These are phyloP conservation scores for Nineta flava DNA, from an alignment of 2,888 invertebrate species.

Conservation along the genomic window DNA sequence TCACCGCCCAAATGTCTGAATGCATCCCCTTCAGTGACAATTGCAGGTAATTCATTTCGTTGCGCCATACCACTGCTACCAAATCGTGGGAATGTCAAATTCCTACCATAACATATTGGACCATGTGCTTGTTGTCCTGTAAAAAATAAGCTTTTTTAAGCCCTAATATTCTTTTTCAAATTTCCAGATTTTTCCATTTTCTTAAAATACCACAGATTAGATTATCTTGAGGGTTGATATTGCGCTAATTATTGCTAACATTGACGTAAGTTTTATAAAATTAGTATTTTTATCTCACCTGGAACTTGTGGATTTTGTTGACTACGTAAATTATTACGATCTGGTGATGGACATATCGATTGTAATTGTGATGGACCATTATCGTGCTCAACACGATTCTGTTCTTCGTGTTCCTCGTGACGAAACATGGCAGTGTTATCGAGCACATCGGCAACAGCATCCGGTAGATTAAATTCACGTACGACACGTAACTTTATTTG, in stretches of 20 bases:
- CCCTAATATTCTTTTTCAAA: too few species aligned
- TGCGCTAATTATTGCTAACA: too few species aligned
- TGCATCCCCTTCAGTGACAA: conserved; percentile 44
- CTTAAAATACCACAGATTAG: too few species aligned
- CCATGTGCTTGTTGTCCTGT: conserved; percentile 17
- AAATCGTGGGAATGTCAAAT: conserved; percentile 44
- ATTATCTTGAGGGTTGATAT: too few species aligned
- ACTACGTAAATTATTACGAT: conserved; percentile 10
- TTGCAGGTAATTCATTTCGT: conserved; percentile 43
- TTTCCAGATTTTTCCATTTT: too few species aligned
- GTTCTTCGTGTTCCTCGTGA: conserved; percentile 19
- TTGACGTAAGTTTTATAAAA: too few species aligned
- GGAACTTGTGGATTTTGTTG: conserved; percentile 10
- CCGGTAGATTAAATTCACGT: conserved; percentile 86
- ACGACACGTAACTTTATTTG: conserved; percentile 78
- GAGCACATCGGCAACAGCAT: conserved; percentile 65
- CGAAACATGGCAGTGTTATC: conserved; percentile 31
- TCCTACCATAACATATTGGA: conserved; percentile 37
- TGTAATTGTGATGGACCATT: conserved; percentile 10
- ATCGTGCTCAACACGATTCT: conserved; percentile 15
- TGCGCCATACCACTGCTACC: conserved; percentile 20
- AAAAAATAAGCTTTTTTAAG: too few species aligned
- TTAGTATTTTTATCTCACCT: too few species aligned
- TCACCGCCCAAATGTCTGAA: conserved; percentile 24
- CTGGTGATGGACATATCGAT: conserved; percentile 12